A percentile compares a stretch with the other conserved stretches of the same genome.
Conservation (phyloP, 2,888 invertebrate species). For the Andrena praecox region DNA sequence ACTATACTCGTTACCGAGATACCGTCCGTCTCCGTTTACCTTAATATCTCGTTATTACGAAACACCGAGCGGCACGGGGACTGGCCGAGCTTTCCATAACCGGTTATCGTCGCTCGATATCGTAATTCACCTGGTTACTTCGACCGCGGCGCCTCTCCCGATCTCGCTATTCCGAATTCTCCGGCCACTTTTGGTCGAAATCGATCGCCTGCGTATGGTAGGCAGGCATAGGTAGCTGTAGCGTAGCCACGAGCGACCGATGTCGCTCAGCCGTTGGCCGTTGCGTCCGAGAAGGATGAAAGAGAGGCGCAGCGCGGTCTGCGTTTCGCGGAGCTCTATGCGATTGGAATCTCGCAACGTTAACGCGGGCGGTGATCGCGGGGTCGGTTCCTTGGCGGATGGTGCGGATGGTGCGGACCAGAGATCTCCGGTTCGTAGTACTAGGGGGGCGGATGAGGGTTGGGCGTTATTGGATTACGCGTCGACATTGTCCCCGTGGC, state of each 20-base stretch:
- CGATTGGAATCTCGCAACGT: not conserved
- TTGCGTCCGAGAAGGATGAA: no score
- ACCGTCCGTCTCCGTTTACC: constrained; percentile 31
- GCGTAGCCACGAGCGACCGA: no score
- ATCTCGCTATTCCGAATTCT: not conserved
- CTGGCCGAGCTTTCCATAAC: constrained; percentile 38
- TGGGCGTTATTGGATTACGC: constrained; percentile 81
- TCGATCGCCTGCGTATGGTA: no score
- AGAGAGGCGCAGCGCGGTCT: no score
- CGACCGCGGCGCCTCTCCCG: not conserved
- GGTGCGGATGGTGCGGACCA: not conserved
- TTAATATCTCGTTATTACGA: constrained; percentile 48
- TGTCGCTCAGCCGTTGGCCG: no score
- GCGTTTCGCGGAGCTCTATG: no score
- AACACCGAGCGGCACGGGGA: constrained; percentile 11
- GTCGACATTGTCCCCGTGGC: constrained; percentile 70
- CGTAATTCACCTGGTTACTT: constrained; percentile 16
- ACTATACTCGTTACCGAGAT: constrained; percentile 30
- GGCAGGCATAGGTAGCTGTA: no score
- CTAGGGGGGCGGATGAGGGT: constrained; percentile 41
- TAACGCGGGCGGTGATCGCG: not conserved
- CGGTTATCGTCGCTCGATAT: constrained; percentile 43
- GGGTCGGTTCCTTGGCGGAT: not conserved
- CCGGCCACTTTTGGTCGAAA: not conserved
- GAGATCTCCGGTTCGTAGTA: not conserved